Percentiles rank a stretch among this genome's conserved stretches.
phyloP scores from a whole-genome alignment of 2,888 invertebrate genomes.

The Cephus pygmeus region DNA sequence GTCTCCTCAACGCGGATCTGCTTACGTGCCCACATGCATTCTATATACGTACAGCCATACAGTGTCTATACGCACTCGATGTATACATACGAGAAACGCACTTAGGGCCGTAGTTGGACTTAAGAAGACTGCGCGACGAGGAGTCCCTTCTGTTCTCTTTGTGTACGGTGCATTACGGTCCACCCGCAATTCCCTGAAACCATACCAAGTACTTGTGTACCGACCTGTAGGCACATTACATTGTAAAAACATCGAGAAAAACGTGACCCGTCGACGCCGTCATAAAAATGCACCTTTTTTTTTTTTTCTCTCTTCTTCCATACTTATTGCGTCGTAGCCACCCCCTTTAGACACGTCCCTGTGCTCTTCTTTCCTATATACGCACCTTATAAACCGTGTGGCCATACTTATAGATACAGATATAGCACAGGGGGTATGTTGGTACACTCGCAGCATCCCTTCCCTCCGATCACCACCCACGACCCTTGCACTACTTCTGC shows the following conservation, averaged over 20 bases:
- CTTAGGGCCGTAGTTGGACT: slow-evolving; percentile 8
- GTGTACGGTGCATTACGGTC: background rate
- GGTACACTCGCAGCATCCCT: too few species aligned
- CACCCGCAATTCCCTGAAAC: background rate
- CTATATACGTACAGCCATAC: background rate
- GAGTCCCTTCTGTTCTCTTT: too few species aligned
- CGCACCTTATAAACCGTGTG: background rate
- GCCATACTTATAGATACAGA: too few species aligned
- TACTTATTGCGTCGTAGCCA: slow-evolving; percentile 1
- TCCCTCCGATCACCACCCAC: too few species aligned
- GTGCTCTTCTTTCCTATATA: slow-evolving; percentile 14
- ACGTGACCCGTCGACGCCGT: slow-evolving; percentile 39
- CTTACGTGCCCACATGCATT: background rate
- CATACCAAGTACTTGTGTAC: background rate
- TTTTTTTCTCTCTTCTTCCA: slow-evolving; percentile 15
- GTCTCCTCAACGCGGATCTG: background rate
- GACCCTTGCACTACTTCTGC: too few species aligned
- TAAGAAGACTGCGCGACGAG: background rate
- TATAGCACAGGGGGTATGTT: too few species aligned
- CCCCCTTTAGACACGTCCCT: background rate
- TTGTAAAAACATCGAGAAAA: slow-evolving; percentile 31
- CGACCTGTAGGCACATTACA: slow-evolving; percentile 36
- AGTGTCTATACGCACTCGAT: too few species aligned
- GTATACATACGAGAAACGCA: slow-evolving; percentile 5
- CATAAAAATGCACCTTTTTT: slow-evolving; percentile 45